Evolutionary conservation across 2,797 vertebrate genomes (phyloP).

Genomic region (Cirrhinus molitorella): DNA sequence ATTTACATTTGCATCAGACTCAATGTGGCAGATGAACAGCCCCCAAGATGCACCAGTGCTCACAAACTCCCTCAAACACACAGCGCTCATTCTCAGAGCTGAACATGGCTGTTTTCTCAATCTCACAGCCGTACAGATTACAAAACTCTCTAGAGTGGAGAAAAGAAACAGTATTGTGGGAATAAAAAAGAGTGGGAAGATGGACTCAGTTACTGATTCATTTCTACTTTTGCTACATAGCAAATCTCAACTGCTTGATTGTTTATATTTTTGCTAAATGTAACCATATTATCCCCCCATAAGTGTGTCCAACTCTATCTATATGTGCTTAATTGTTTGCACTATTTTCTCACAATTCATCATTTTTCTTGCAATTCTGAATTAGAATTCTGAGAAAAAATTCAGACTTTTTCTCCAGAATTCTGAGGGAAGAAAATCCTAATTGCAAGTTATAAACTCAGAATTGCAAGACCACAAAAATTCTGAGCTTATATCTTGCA

Average conservation of each 20-base stretch:
- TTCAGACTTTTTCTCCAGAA: too few species aligned
- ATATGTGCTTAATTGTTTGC: too few species aligned
- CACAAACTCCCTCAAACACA: constrained; percentile 22
- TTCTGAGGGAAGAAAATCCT: too few species aligned
- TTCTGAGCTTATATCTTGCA: too few species aligned
- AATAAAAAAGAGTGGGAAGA: constrained; percentile 1
- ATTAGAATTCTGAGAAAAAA: too few species aligned
- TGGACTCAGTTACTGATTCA: neutral
- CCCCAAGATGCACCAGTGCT: constrained; percentile 19
- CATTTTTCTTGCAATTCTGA: too few species aligned
- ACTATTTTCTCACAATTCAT: too few species aligned
- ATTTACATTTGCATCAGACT: constrained; percentile 44
- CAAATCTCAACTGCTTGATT: neutral
- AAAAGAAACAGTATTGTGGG: neutral
- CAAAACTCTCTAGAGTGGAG: neutral
- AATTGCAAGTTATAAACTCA: too few species aligned
- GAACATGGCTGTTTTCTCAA: neutral
- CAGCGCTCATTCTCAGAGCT: neutral
- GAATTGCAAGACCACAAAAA: too few species aligned
- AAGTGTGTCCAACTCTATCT: neutral
- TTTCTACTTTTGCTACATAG: neutral
- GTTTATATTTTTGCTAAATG: neutral
- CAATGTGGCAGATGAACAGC: constrained; percentile 41
- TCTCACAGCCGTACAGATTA: neutral
- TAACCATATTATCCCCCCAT: neutral